A percentile compares a stretch with the other conserved stretches of the same genome.
Evolutionary conservation across 2,888 invertebrate genomes (phyloP).

Genomic region (Apantesis nais): DNA sequence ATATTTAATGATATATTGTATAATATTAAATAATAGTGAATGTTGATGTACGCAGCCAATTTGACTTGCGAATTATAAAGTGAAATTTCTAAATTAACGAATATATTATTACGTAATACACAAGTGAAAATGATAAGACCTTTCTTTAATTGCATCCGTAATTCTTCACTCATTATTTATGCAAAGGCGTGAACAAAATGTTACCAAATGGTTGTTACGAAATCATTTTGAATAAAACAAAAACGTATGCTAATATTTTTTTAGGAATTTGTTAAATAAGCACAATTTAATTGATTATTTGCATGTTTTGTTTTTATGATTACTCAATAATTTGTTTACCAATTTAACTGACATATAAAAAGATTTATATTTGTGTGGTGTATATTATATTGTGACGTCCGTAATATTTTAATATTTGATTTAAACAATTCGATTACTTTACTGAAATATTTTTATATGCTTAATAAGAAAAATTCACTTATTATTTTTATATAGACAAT

Average conservation of each 20-base stretch:
- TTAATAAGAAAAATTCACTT: no score
- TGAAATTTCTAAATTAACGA: slow-evolving; percentile 19
- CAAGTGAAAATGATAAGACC: slow-evolving; percentile 22
- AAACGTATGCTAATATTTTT: neutral
- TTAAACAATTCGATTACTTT: no score
- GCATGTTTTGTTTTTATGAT: neutral
- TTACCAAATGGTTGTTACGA: slow-evolving; percentile 19
- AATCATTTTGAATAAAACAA: slow-evolving; percentile 9
- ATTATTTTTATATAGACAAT: no score
- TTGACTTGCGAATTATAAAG: slow-evolving; percentile 20
- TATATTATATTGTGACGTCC: no score
- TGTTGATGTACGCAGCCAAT: slow-evolving; percentile 18
- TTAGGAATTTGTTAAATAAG: neutral
- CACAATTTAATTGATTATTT: neutral
- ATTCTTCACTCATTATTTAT: slow-evolving; percentile 22
- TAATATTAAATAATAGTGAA: slow-evolving; percentile 19
- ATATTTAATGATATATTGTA: slow-evolving; percentile 12
- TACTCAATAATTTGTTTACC: neutral
- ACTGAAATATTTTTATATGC: no score
- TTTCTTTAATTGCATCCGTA: slow-evolving; percentile 18
- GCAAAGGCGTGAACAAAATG: slow-evolving; percentile 14
- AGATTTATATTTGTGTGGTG: neutral
- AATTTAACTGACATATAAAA: neutral
- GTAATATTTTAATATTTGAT: no score
- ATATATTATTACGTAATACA: slow-evolving; percentile 16